Base-by-base conservation (phyloP, 2,113 vertebrate genomes). In the Oxyruncus cristatus region DNA sequence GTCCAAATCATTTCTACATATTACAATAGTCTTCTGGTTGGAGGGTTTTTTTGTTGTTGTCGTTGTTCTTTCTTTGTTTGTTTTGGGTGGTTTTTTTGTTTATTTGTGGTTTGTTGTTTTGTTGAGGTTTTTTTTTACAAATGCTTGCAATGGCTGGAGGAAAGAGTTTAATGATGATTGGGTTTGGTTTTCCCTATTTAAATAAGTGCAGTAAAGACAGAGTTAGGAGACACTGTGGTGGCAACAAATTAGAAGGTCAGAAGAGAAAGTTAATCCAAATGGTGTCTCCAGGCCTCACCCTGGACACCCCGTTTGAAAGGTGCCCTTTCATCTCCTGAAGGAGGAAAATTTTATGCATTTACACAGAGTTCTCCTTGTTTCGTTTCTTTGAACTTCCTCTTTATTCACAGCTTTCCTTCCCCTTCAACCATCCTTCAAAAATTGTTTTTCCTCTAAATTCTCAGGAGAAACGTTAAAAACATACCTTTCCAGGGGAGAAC, bases 1-100 rank as follows among this genome's bases (percentile, higher is more conserved):
- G 1, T 44, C 24, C 28, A 62, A 76, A 58, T 1, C 41, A 18
- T 18, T 70, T 52, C 22, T 42, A 7, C 19, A 17, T 4, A 14
- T 44, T 35, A 24, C 7, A 65, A 7, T 0, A 59, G 1, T 6
- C 14, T 20, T 24, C 9, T 16, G 19, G 11, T 5, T 50, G 46
- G 7, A 11, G 2, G 2, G 2, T 2, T 33, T 47, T 70, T 1
- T 21, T 8, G 39, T 44, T n/a, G n/a, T n/a, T n/a, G n/a, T n/a
- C n/a, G n/a, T n/a, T n/a, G n/a, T n/a, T n/a, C n/a, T n/a, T n/a
- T n/a, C n/a, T 67, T 44, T 15, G 8, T 42, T 76, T n/a, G 4
- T 70, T 37, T 27, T 9, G 1, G 14, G 14, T 42, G 39, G 20
- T 17, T 1, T 32, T 44, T 67, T 49, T 18, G 8, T 49, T 75